Evolutionary conservation across 1,140 invertebrate genomes (phyloP).

Genomic region (Bathynomus jamesi): DNA sequence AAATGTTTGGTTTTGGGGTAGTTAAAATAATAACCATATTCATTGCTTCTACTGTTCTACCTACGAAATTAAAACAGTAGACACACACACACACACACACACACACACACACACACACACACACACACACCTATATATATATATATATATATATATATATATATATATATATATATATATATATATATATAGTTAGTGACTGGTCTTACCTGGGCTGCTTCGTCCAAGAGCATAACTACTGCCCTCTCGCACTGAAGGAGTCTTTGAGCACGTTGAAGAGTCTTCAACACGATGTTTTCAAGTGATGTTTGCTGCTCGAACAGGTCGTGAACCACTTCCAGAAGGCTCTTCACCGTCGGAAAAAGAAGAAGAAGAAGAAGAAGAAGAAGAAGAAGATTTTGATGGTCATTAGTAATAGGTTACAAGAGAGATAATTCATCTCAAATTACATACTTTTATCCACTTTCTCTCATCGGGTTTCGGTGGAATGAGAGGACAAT

Average conservation of each 20-base stretch:
- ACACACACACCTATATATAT: neutral
- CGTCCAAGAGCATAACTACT: conserved; percentile 46
- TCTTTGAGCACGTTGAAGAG: conserved; percentile 48
- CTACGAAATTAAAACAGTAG: too few relatives aligned
- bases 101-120: neutral
- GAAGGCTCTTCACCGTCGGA: conserved; percentile 45
- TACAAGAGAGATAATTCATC: too few relatives aligned
- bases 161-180: neutral
- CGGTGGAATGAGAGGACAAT: too few relatives aligned
- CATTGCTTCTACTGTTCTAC: too few relatives aligned
- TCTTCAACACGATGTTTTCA: conserved; percentile 48
- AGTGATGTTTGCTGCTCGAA: conserved; percentile 50
- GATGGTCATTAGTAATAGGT: too few relatives aligned
- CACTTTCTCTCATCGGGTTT: too few relatives aligned
- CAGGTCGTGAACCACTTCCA: conserved; percentile 50
- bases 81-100: neutral
- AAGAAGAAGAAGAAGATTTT: too few relatives aligned
- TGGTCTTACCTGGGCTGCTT: conserved; percentile 32
- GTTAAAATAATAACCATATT: too few relatives aligned
- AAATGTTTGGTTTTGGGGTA: too few relatives aligned
- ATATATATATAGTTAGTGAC: conserved; percentile 40
- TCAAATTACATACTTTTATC: too few relatives aligned
- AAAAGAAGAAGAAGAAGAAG: too few relatives aligned
- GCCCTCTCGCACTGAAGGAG: conserved; percentile 48
- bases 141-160: neutral